Base-by-base conservation (phyloP, 2,888 invertebrate species). In the Helleia helle region DNA sequence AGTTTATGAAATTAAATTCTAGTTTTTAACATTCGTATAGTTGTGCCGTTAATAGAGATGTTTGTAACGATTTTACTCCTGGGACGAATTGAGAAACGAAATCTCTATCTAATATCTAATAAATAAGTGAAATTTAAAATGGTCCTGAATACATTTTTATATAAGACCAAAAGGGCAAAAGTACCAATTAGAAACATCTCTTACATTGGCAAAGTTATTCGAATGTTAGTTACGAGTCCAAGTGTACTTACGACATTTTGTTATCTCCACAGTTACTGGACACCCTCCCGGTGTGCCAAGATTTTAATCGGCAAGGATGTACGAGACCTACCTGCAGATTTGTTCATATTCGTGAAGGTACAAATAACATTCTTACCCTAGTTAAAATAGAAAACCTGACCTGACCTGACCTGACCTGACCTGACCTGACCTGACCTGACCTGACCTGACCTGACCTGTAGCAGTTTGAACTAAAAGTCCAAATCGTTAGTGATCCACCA, bases 211-310 rank as follows among this genome's bases (percentile, higher is more conserved):
- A 41, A 40, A 44, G 62, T 59, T 62, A 68, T 63, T 53, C 62
- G 66, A 59, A 58, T 66, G 59, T 15, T 14, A 8, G n/a, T 1
- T 12, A 17, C 12, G 11, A n/a, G n/a, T 11, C 7, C 12, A 18
- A 8, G 18, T 53, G 64, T 64, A 67, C 65, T 77, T 63, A 79
- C 70, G 47, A 49, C 46, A 45, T 54, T 59, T 60, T 66, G 55
- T 71, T 72, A 67, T 76, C 60, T 73, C 92, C 93, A 71, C 94
- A 97, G 97, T 97, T 96, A 95, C 97, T 95, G 96, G 97, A 95
- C 96, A 97, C 95, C 96, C 96, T 95, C 95, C 97, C 93, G 95
- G 96, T 96, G 93, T 97, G 95, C 97, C 96, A 95, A 95, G 97
- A 96, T 97, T 97, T 96, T 97, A 97, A 96, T 93, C 93, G 93